phyloP scores from a whole-genome alignment of 2,888 invertebrate genomes.

The Odontomyia ornata region DNA sequence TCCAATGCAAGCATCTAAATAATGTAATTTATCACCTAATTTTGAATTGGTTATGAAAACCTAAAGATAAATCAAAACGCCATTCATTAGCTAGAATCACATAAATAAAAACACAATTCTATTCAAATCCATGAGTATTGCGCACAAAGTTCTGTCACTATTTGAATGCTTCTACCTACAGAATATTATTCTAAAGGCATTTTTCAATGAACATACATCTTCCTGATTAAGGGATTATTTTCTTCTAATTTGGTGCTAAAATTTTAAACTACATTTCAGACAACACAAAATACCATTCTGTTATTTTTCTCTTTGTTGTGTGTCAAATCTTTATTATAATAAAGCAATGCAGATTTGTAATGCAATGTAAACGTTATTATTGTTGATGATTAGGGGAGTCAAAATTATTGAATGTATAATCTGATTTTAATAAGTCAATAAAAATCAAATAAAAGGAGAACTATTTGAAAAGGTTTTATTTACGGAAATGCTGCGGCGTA shows the following conservation, averaged over 20 bases:
- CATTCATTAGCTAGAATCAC: not conserved
- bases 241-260: not conserved
- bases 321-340: not conserved
- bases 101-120: not conserved
- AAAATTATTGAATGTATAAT: not conserved
- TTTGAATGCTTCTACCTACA: no score
- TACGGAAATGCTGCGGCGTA: no score
- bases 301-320: not conserved
- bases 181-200: no score
- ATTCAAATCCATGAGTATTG: not conserved
- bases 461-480: no score
- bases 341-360: no score
- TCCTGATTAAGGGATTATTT: no score
- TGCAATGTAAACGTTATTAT: no score
- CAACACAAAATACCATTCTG: not conserved
- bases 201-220: no score
- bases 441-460: no score
- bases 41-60: not conserved
- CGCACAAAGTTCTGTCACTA: conserved; percentile 19
- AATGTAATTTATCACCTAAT: no score
- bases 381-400: not conserved
- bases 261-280: not conserved
- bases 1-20: no score
- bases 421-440: not conserved
- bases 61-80: no score